Base-by-base conservation (phyloP, 2,888 invertebrate genomes). In the Quadroppia sp. region DNA sequence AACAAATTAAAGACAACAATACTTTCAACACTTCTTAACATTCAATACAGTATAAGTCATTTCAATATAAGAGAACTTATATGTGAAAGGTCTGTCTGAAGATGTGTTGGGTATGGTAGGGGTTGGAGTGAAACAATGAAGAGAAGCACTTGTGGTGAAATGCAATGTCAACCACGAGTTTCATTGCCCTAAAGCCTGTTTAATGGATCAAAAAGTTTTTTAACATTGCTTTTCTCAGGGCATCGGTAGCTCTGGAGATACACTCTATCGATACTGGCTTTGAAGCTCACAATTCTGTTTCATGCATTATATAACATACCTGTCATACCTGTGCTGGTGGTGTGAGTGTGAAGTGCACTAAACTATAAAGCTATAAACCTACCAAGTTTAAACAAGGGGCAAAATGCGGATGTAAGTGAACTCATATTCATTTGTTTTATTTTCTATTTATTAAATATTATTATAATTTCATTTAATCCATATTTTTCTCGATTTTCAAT, bases 321-420 rank as follows among this genome's bases (percentile, higher is more conserved):
- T 53, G 23, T 13, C 13, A 53, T 53, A 23, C 20, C 25, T 23
- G 20, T 23, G 7, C 7, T 53, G 25, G 2, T 4, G 2, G 25
- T 7, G 23, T 53, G 3, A 3, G 53, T 59, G 59, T 59, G 7
- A 59, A 59, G 59, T 59, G 59, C 59, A 59, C 59, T 59, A 59
- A 59, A 59, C 30, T 30, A 59, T 28, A 59, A 30, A 28, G 17
- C 3, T 6, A 59, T n/a, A n/a, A n/a, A n/a, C n/a, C n/a, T n/a
- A n/a, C n/a, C n/a, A n/a, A n/a, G n/a, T n/a, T n/a, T n/a, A n/a
- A n/a, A n/a, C n/a, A n/a, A n/a, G n/a, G n/a, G n/a, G 23, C 59
- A 59, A 59, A 59, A 59, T 59, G 59, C 59, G 59, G 59, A 59
- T 59, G 59, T 59, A 59, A 59, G 59, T 59, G 13, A 25, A 53